A percentile compares a stretch with the other conserved stretches of the same genome.
phyloP scores from a whole-genome alignment of 2,113 vertebrate species.

The Pantherophis guttatus region DNA sequence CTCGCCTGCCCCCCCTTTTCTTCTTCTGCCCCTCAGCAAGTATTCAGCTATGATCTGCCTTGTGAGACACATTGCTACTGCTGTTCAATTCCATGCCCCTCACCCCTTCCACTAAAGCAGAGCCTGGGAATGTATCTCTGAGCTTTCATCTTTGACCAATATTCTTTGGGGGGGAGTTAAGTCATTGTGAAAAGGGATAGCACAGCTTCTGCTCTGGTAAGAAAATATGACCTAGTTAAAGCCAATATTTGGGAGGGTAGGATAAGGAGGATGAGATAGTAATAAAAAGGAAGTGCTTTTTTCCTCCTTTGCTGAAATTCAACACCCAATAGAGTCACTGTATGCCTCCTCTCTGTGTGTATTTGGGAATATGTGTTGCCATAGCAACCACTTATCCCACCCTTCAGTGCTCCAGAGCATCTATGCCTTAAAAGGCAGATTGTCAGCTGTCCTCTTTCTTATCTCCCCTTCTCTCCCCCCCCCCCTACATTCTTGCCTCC shows the following conservation, averaged over 20 bases:
- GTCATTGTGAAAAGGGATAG: conserved; percentile 61
- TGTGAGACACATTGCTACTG: background rate
- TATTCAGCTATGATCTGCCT: background rate
- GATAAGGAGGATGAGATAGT: background rate
- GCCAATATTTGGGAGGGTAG: conserved; percentile 37
- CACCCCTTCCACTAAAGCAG: background rate
- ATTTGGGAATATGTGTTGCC: conserved; percentile 63
- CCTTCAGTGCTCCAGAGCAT: conserved; percentile 39
- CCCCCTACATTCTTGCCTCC: background rate
- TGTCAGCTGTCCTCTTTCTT: conserved; percentile 41
- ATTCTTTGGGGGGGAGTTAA: conserved; percentile 60
- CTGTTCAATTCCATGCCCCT: background rate
- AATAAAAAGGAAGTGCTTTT: background rate
- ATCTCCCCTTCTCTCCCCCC: conserved; percentile 28
- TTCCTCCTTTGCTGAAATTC: conserved; percentile 58
- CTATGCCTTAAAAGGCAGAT: conserved; percentile 32
- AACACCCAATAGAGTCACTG: conserved; percentile 68
- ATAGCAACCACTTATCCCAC: conserved; percentile 54
- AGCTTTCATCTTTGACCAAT: conserved; percentile 19
- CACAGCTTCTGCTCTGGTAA: conserved; percentile 54
- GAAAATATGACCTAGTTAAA: conserved; percentile 78
- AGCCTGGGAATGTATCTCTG: background rate
- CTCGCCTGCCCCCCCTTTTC: background rate
- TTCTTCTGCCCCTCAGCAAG: background rate
- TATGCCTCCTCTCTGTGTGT: conserved; percentile 52